Evolutionary conservation across 2,888 invertebrate species (phyloP), one percentile per base, ranked within the genome.

Genomic region (Tiphia femorata): DNA sequence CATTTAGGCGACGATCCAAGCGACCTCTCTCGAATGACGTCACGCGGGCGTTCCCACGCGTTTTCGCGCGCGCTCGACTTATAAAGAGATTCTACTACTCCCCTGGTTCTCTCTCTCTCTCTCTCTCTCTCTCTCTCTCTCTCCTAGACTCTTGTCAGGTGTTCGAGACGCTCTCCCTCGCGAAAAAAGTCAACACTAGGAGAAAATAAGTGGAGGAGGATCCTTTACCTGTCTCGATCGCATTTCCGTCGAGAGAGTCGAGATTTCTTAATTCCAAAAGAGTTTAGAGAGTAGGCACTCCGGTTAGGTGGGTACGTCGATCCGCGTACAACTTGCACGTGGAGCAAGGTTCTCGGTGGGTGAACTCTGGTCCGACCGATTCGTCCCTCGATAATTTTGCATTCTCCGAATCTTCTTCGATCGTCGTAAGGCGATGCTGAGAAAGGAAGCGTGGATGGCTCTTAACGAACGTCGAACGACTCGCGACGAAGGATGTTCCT

Each of bases 181-280:
- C n/a, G n/a, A n/a, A n/a, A n/a, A n/a, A n/a, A n/a, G n/a, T n/a
- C n/a, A n/a, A n/a, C n/a, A n/a, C n/a, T 14, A 2, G 33, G 12
- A 53, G 25, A 27, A 33, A 27, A 44, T 21, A 16, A 52, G 17
- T 12, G 20, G 48, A 27, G n/a, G n/a, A n/a, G n/a, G n/a, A n/a
- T n/a, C n/a, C n/a, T n/a, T 25, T 12, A 16, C 7, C 17, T 42
- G 8, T 40, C 38, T 40, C 27, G 42, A 33, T 35, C 25, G 30
- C 33, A 30, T 44, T 35, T 23, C 41, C 33, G 21, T 14, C 25
- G 42, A 35, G 57, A 44, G 62, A 69, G 46, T 54, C 49, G 51
- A 54, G 69, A 65, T 68, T 61, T 69, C 69, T 66, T 58, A 47
- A 62, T 44, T 69, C 68, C 66, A 64, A 68, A 68, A 69, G 64